Evolutionary conservation across 1,140 invertebrate genomes (phyloP).

Genomic region (Rhizoglyphus robini): DNA sequence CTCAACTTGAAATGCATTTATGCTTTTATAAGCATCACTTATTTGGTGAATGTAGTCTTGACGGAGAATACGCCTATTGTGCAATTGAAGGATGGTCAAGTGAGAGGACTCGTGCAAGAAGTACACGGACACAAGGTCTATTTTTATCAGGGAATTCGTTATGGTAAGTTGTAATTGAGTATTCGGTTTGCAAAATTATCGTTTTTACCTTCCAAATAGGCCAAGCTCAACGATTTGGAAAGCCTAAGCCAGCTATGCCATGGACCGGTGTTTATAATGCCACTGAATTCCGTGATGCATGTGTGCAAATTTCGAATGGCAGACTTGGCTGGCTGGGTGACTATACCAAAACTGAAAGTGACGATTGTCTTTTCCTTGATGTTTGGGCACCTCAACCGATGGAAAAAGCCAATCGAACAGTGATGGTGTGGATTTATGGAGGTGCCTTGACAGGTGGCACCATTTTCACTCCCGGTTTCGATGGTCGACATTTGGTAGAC

Average conservation of each 20-base stretch:
- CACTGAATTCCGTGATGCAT: background rate
- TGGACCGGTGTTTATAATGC: constrained; percentile 8
- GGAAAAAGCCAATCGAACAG: constrained; percentile 13
- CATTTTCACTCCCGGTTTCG: background rate
- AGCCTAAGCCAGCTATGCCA: background rate
- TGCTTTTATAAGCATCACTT: too few relatives aligned
- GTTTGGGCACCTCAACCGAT: constrained; percentile 30
- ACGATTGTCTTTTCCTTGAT: constrained; percentile 37
- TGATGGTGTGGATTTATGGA: constrained; percentile 29
- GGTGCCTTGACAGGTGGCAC: constrained; percentile 28
- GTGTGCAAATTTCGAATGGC: background rate
- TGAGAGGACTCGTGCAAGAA: background rate
- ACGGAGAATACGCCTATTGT: background rate
- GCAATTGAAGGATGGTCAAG: background rate
- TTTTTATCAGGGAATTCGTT: background rate
- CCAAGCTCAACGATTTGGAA: background rate
- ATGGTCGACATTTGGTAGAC: constrained; percentile 66
- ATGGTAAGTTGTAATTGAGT: too few relatives aligned
- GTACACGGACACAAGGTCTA: background rate
- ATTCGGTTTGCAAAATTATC: too few relatives aligned
- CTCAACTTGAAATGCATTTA: too few relatives aligned
- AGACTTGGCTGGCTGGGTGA: background rate
- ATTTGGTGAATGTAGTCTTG: too few relatives aligned
- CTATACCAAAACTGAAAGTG: constrained; percentile 21
- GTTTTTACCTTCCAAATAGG: too few relatives aligned